These are phyloP conservation scores for Ametastegia equiseti DNA, from an alignment of 2,888 invertebrate species.

Conservation along the genomic window DNA sequence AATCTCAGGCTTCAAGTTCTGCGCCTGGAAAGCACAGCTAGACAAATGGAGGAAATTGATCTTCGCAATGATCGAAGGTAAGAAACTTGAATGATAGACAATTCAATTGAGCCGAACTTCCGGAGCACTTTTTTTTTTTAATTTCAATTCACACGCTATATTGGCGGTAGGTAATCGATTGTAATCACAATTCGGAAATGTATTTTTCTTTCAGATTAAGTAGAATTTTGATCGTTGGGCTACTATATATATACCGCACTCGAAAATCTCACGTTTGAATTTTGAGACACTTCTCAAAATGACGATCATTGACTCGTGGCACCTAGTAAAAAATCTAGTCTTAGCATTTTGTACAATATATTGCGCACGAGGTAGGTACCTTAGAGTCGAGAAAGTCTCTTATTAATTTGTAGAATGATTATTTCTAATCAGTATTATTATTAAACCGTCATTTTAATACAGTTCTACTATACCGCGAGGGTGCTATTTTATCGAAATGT, in stretches of 20 bases:
- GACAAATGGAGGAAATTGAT: slow-evolving; percentile 16
- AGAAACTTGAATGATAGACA: no score
- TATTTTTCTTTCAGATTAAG: neutral
- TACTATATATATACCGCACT: no score
- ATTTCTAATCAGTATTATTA: neutral
- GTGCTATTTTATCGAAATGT: neutral
- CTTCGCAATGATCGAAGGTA: neutral
- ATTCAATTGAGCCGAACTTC: neutral
- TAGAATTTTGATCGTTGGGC: no score
- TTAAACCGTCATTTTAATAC: neutral
- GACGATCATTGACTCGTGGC: neutral
- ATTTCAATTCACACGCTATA: neutral
- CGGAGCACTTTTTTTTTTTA: neutral
- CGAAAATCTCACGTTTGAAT: neutral
- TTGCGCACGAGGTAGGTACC: neutral
- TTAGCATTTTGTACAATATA: slow-evolving; percentile 8
- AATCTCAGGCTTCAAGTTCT: neutral
- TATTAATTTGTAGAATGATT: neutral
- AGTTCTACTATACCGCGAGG: neutral
- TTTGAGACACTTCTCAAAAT: neutral
- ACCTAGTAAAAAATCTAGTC: slow-evolving; percentile 8
- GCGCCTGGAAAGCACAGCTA: neutral
- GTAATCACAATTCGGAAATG: neutral
- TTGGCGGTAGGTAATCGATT: no score
- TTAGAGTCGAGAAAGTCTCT: neutral